Evolutionary conservation across 2,113 vertebrate species (phyloP).

Genomic region (Mirza zaza): DNA sequence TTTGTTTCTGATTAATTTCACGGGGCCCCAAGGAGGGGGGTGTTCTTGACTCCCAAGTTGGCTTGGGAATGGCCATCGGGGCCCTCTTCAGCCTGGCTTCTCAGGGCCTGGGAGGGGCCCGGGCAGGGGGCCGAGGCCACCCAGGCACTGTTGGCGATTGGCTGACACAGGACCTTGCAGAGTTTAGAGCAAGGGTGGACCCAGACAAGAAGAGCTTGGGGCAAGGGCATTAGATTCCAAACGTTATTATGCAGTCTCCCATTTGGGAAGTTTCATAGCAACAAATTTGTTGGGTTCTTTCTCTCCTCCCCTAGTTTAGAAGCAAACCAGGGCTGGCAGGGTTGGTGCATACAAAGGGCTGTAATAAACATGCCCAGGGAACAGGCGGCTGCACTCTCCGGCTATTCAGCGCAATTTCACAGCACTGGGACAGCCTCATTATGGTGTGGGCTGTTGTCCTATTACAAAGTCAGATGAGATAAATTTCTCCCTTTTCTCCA

Average conservation of each 20-base stretch:
- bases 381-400: conserved; percentile 66
- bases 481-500: conserved; percentile 76
- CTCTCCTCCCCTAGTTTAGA: conserved; percentile 49
- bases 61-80: not conserved
- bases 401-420: conserved; percentile 79
- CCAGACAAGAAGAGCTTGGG: conserved; percentile 53
- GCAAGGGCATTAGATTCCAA: conserved; percentile 45
- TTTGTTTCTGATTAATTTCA: not conserved
- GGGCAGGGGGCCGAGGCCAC: conserved; percentile 65
- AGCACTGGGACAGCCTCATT: conserved; percentile 71
- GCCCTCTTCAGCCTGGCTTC: conserved; percentile 20
- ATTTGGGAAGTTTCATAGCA: conserved; percentile 72
- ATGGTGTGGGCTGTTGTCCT: conserved; percentile 67
- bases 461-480: conserved; percentile 75
- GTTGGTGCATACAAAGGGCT: conserved; percentile 72
- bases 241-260: conserved; percentile 7
- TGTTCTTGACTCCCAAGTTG: not conserved
- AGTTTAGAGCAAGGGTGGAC: conserved; percentile 41
- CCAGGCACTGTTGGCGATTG: conserved; percentile 57
- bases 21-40: not conserved
- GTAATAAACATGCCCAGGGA: conserved; percentile 72
- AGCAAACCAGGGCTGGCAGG: conserved; percentile 55
- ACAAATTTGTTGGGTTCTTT: conserved; percentile 69
- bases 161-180: conserved; percentile 37
- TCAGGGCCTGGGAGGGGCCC: conserved; percentile 25